Conservation (phyloP, 2,888 invertebrate genomes). For the Ctena decussata region DNA sequence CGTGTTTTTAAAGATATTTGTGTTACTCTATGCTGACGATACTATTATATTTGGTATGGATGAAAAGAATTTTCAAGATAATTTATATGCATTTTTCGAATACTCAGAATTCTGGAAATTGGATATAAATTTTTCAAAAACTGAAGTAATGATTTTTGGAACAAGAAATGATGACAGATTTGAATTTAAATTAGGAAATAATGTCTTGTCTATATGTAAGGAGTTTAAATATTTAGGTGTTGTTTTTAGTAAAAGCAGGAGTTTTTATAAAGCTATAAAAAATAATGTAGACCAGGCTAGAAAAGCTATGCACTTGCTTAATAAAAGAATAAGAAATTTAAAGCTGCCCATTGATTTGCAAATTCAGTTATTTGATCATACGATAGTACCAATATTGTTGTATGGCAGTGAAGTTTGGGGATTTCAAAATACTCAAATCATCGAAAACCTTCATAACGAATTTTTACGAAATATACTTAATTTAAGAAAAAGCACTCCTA, state of each 20-base stretch:
- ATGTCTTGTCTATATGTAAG: not conserved
- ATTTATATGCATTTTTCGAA: conserved; percentile 31
- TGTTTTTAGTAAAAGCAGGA: not conserved
- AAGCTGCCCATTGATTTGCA: not conserved
- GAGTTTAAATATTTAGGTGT: conserved; percentile 10
- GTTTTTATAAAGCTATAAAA: conserved; percentile 4
- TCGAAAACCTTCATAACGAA: conserved; percentile 31
- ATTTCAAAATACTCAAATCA: conserved; percentile 31
- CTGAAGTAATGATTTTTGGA: conserved; percentile 35
- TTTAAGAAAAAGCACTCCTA: conserved; percentile 23
- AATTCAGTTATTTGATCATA: not conserved
- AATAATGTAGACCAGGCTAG: not conserved
- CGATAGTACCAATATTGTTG: not conserved
- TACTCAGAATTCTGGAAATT: conserved; percentile 47
- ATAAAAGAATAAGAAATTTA: not conserved
- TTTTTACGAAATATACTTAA: conserved; percentile 6
- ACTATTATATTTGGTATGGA: conserved; percentile 40
- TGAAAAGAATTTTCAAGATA: conserved; percentile 19
- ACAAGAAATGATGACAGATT: not conserved
- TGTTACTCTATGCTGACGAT: conserved; percentile 48
- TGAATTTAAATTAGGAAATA: conserved; percentile 15
- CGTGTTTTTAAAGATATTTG: conserved; percentile 33
- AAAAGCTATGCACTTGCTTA: conserved; percentile 1
- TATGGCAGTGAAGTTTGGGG: conserved; percentile 36
- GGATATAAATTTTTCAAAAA: conserved; percentile 36